Base-by-base conservation (phyloP, 2,888 invertebrate genomes). In the Meandrusa payeni region DNA sequence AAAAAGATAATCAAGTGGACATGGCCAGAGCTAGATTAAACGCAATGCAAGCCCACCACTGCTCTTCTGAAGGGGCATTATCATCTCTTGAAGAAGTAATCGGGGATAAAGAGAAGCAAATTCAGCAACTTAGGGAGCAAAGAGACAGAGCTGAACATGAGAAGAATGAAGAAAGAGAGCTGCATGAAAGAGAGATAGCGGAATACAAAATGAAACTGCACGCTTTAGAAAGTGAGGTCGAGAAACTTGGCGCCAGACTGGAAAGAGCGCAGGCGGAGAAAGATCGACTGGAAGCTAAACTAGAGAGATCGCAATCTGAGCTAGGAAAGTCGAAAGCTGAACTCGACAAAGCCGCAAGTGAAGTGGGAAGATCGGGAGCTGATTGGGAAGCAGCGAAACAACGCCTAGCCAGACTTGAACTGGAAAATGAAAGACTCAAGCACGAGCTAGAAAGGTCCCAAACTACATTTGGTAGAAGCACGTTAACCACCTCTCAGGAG, bases 1-100 rank as follows among this genome's bases (percentile, higher is more conserved):
- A 99, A 75, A 99, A 98, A 86, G 99, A 99, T 74, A 97, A 97
- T 80, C 98, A 98, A 89, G 95, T 99, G 41, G 97, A 97, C 63
- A 96, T 97, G 94, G 96, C 97, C 1, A 89, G 97, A 54, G 96
- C 96, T 19, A 90, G 97, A 57, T 79, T 96, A 34, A 95, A 95
- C 32, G 96, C 97, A 46, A 95, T 97, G 93, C 97, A 97, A 88
- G 96, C 96, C 7, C 97, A 97, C 69, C 96, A 97, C 70, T 96
- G 95, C 82, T 93, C 95, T 50, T 96, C 95, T 5, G 97, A 97
- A 89, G 97, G 96, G 37, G 97, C 97, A 1, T 88, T 98, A 39
- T 95, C 96, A 37, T 95, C 95, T 52, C 90, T 98, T 26, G 98
- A 98, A 88, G 98, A 98, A 86, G 96, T 96, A 6, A 95, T 98